These are phyloP conservation scores for Coenonympha glycerion DNA, from an alignment of 2,888 invertebrate genomes.

Conservation along the genomic window DNA sequence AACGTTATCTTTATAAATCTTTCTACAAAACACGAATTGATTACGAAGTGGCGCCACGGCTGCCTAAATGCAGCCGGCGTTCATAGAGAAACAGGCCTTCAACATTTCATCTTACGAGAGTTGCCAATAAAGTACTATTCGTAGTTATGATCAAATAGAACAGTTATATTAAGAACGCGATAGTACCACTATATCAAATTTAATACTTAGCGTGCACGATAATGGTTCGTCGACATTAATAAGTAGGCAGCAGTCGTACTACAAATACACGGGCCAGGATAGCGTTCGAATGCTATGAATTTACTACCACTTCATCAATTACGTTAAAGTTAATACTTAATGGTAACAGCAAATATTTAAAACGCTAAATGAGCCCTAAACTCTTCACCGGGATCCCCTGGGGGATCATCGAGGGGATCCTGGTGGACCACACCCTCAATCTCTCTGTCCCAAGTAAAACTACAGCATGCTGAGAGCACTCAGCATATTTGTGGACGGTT, in stretches of 20 bases:
- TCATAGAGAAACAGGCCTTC: slow-evolving; percentile 22
- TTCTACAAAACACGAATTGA: slow-evolving; percentile 8
- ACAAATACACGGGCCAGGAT: slow-evolving; percentile 26
- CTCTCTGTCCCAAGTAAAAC: too few species aligned
- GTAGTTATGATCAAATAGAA: slow-evolving; percentile 35
- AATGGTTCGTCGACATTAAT: slow-evolving; percentile 42
- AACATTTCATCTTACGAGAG: slow-evolving; percentile 16
- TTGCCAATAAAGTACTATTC: slow-evolving; percentile 25
- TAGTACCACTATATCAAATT: slow-evolving; percentile 36
- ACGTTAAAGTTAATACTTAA: too few species aligned
- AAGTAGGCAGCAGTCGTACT: slow-evolving; percentile 26
- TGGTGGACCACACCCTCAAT: too few species aligned
- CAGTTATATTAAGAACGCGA: slow-evolving; percentile 36
- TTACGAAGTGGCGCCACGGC: slow-evolving; percentile 17
- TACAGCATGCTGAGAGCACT: too few species aligned
- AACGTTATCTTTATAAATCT: slow-evolving; percentile 5
- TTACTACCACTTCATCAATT: slow-evolving; percentile 15
- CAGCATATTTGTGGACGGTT: too few species aligned
- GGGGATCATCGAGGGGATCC: too few species aligned
- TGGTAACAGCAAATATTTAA: too few species aligned
- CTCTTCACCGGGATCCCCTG: too few species aligned
- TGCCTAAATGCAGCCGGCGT: slow-evolving; percentile 14
- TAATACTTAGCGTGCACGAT: slow-evolving; percentile 37
- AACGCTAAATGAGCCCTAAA: too few species aligned
- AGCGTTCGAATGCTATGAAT: slow-evolving; percentile 22